Percentiles rank a stretch among this genome's conserved stretches.
These are phyloP conservation scores for Litocranius walleri DNA, from an alignment of 2,113 vertebrate genomes.

Conservation along the genomic window DNA sequence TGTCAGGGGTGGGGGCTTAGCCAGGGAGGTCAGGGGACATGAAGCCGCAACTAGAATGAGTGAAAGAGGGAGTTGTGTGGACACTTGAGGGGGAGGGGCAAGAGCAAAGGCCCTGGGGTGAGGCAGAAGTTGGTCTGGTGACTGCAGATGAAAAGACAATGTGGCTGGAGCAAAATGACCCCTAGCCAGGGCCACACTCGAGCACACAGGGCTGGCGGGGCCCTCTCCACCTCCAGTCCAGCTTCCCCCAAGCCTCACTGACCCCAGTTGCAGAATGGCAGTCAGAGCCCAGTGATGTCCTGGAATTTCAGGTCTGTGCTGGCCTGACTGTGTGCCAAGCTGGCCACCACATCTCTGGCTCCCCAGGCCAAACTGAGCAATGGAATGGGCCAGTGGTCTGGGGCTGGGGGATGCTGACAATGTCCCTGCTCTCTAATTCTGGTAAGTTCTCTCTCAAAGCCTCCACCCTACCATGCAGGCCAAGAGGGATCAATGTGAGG, in stretches of 20 bases:
- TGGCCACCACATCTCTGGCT: neutral
- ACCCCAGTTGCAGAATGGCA: neutral
- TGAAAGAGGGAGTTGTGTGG: neutral
- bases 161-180: neutral
- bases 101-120: neutral
- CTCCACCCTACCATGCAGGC: neutral
- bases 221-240: neutral
- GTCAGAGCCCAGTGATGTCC: neutral
- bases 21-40: neutral
- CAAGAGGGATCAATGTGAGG: neutral
- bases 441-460: neutral
- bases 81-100: fast-evolving
- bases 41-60: neutral
- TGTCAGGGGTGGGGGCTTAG: no score
- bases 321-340: neutral
- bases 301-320: neutral
- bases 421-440: neutral
- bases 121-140: neutral
- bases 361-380: neutral
- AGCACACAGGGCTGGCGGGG: neutral
- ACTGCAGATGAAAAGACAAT: neutral
- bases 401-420: neutral
- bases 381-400: neutral
- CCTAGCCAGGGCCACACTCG: neutral
- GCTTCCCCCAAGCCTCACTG: neutral